Evolutionary conservation across 2,888 invertebrate genomes (phyloP), one percentile per base, ranked within the genome.

Genomic region (Cistogaster globosa): DNA sequence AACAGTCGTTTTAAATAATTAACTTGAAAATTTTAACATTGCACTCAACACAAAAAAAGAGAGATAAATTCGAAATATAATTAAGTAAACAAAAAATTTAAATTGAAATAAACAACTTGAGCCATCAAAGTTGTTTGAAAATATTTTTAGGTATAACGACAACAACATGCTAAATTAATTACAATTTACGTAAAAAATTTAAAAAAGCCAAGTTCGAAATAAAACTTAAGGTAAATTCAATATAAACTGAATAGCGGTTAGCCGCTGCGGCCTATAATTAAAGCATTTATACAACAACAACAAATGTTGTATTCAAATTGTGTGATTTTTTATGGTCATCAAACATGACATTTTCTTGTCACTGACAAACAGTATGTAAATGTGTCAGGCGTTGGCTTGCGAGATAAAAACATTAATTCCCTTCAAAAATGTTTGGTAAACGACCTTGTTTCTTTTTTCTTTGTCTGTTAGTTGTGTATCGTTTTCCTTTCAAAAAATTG

Each of bases 291-390:
- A 45, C 71, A 2, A 26, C 45, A 58, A 58, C 16, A 9, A 26
- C 1, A 26, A 26, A 26, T 38, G 36, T 55, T 53, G 42, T 69
- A 36, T 32, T 48, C 0, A 22, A 2, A 58, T 45, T 2, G 58
- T 42, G 26, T 45, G 69, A 69, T 45, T 60, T 72, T 71, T 72
- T 62, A 62, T 38, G 36, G 62, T 62, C 51, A 74, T 53, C 51
- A 63, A 72, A 71, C 45, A 55, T 79, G 79, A 72, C 79, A 79
- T 69, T 79, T 79, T 65, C 45, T 58, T 71, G 78, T 71, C 78
- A 63, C 71, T 63, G 45, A 69, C 55, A 78, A 71, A 48, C 45
- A n/a, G 18, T 36, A 58, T n/a, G 32, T 58, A 26, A 69, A 45
- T 55, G 55, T 68, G 20, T 60, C 72, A 51, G 62, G 36, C 36